Evolutionary conservation across 2,113 vertebrate genomes (phyloP), one percentile per base, ranked within the genome.

Genomic region (Ginglymostoma cirratum): DNA sequence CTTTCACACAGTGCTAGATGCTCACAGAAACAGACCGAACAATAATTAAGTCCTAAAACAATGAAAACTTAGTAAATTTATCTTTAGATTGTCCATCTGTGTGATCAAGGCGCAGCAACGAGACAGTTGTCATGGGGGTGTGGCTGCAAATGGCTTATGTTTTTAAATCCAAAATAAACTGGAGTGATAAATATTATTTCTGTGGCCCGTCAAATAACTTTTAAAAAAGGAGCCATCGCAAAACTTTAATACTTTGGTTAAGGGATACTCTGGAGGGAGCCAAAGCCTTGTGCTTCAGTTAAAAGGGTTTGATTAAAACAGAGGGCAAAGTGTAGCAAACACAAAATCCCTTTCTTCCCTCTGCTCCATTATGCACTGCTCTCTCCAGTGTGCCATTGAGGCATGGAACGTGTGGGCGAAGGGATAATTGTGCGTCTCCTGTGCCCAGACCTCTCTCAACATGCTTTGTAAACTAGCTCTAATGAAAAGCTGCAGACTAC

Each of bases 231-330:
- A 94, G 66, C 93, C 66, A 70, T 70, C 66, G 19, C 38, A 23
- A 94, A 94, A 38, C 93, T 70, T 23, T 69, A 24, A 24, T 30
- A 45, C 42, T 94, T 94, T n/a, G 93, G 45, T 24, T 67, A 94
- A 70, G 7, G 66, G 93, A 94, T 70, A 94, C 93, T 67, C n/a
- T 94, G 93, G 93, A 70, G 66, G 65, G 93, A 67, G 38, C n/a
- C 38, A 94, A 42, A 94, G 93, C 61, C 66, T 15, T 70, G 65
- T 69, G 93, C 14, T 94, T 94, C 93, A 94, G 38, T 69, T 69
- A 70, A 94, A 45, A 38, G 48, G 66, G 66, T 48, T 67, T 42
- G 66, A 94, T 70, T 94, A 27, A 38, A 70, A 24, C 65, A 94
- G 42, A 42, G 24, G n/a, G 92, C n/a, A 70, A 94, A 70, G 66